Conservation (phyloP, 2,888 invertebrate genomes). For the Patella caerulea region DNA sequence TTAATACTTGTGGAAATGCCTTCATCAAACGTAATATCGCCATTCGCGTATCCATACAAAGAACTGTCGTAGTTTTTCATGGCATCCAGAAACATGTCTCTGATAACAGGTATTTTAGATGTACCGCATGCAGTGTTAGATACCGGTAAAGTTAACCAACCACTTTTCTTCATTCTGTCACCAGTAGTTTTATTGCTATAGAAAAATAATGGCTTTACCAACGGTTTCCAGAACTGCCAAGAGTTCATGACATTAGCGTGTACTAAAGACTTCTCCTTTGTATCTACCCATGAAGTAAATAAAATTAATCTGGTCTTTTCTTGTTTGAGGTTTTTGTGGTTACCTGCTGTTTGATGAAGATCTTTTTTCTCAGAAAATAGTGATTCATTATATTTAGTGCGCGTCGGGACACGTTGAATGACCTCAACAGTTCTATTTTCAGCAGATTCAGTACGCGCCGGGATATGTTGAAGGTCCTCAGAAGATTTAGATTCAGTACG, state of each 20-base stretch:
- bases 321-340: not conserved
- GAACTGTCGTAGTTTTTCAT: constrained; percentile 1
- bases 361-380: too few relatives aligned
- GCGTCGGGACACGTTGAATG: too few relatives aligned
- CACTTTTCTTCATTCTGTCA: constrained; percentile 6
- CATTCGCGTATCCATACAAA: constrained; percentile 32
- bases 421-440: too few relatives aligned
- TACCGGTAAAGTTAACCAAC: constrained; percentile 15
- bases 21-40: constrained; percentile 29
- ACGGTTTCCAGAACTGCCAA: constrained; percentile 21
- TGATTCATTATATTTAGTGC: too few relatives aligned
- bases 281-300: constrained; percentile 27
- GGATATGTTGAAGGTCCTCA: too few relatives aligned
- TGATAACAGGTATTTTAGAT: constrained; percentile 23
- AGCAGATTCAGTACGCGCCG: too few relatives aligned
- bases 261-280: constrained; percentile 16
- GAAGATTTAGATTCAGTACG: too few relatives aligned
- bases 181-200: constrained; percentile 8
- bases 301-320: constrained; percentile 13
- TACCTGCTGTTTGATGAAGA: too few relatives aligned
- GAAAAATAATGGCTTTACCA: constrained; percentile 22
- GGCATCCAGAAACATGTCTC: constrained; percentile 28
- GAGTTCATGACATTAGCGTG: constrained; percentile 26
- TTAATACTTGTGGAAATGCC: constrained; percentile 19
- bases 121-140: constrained; percentile 15